Evolutionary conservation across 1,140 invertebrate genomes (phyloP).

Genomic region (Bombus sibiricus): DNA sequence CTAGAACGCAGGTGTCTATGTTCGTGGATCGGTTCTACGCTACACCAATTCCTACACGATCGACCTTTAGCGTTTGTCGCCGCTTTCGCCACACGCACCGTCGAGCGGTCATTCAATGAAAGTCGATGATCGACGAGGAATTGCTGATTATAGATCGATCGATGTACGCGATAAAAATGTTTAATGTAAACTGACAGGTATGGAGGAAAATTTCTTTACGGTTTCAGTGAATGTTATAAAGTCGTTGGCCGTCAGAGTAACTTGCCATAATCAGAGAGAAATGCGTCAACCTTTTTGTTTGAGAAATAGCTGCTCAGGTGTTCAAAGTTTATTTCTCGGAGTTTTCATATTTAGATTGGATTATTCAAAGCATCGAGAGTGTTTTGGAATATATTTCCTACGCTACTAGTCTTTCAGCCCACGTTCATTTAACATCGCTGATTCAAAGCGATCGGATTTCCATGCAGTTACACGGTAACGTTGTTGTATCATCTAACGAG

Average conservation of each 20-base stretch:
- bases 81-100: neutral
- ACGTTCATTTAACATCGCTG: neutral
- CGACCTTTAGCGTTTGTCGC: neutral
- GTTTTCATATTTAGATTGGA: neutral
- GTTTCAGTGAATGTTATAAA: neutral
- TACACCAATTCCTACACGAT: neutral
- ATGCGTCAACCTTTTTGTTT: neutral
- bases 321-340: neutral
- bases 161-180: neutral
- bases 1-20: slow-evolving; percentile 26
- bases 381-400: neutral
- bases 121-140: neutral
- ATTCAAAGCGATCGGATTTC: slow-evolving; percentile 9
- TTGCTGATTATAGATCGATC: neutral
- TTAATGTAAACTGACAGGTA: neutral
- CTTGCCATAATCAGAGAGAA: neutral
- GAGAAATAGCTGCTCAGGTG: neutral
- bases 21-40: neutral
- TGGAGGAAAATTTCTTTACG: neutral
- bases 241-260: neutral
- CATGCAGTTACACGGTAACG: neutral
- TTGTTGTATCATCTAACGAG: slow-evolving; percentile 5
- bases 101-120: too few relatives aligned
- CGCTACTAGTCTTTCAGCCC: neutral
- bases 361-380: neutral